These are phyloP conservation scores for Hydriomena furcata DNA, from an alignment of 2,888 invertebrate species.

Conservation along the genomic window DNA sequence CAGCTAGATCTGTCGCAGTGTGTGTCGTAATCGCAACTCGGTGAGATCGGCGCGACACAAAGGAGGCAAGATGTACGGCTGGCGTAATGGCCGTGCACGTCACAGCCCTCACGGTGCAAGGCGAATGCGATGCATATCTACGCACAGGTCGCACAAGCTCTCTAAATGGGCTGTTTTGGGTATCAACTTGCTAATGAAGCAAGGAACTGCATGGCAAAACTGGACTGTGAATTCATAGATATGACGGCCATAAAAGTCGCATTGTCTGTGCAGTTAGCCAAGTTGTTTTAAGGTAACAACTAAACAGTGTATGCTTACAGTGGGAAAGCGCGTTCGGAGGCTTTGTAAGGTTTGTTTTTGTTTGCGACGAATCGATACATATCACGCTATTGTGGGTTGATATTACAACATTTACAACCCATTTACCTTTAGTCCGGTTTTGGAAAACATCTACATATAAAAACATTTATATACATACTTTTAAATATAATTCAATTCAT, in stretches of 20 bases:
- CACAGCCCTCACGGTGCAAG: conserved; percentile 68
- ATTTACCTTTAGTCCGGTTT: conserved; percentile 7
- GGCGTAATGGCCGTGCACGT: conserved; percentile 75
- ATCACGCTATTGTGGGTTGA: conserved; percentile 28
- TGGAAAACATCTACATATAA: not conserved
- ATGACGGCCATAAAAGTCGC: conserved; percentile 65
- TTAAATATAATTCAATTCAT: not conserved
- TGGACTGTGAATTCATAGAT: conserved; percentile 71
- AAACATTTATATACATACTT: no score
- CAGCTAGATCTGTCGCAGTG: conserved; percentile 74
- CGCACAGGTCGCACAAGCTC: conserved; percentile 71
- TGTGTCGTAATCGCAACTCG: conserved; percentile 77
- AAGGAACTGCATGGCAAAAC: conserved; percentile 66
- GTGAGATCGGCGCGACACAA: conserved; percentile 75
- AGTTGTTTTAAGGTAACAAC: conserved; percentile 60
- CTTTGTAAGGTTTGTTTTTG: conserved; percentile 31
- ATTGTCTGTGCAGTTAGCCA: conserved; percentile 59
- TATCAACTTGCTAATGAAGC: conserved; percentile 82
- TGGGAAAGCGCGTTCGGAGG: conserved; percentile 30
- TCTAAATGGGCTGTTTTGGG: conserved; percentile 80
- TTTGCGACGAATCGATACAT: conserved; percentile 22
- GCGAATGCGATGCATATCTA: conserved; percentile 78
- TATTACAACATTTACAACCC: conserved; percentile 9
- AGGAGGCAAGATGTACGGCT: conserved; percentile 76
- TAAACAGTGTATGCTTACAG: conserved; percentile 38